Evolutionary conservation across 2,113 vertebrate species (phyloP).

Genomic region (Sander lucioperca): DNA sequence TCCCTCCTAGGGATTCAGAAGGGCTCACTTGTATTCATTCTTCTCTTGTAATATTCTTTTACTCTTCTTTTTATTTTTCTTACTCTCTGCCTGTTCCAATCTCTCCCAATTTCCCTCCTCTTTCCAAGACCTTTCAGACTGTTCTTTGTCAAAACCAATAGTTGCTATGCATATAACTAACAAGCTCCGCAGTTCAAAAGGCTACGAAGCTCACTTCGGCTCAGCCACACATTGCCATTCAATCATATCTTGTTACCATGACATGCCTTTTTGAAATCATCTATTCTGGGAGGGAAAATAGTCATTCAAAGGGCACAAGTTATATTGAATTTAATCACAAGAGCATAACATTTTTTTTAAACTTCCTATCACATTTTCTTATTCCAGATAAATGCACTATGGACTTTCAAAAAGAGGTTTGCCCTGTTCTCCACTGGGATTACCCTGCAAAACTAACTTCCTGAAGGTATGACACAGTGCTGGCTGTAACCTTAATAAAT

Average conservation of each 20-base stretch:
- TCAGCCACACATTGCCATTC: constrained; percentile 57
- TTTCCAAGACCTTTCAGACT: constrained; percentile 43
- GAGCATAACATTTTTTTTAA: constrained; percentile 22
- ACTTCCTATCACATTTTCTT: constrained; percentile 13
- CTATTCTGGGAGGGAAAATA: constrained; percentile 36
- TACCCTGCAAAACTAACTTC: constrained; percentile 35
- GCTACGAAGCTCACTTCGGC: constrained; percentile 51
- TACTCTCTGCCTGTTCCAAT: constrained; percentile 24
- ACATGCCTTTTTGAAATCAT: constrained; percentile 51
- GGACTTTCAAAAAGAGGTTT: constrained; percentile 30
- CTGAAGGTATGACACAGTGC: constrained; percentile 36
- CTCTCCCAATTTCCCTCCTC: constrained; percentile 24
- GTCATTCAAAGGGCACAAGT: constrained; percentile 46
- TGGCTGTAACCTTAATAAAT: constrained; percentile 48
- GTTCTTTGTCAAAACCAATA: constrained; percentile 65
- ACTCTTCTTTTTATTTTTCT: background rate
- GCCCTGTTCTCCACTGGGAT: constrained; percentile 43
- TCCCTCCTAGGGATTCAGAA: constrained; percentile 42
- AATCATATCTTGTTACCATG: constrained; percentile 62
- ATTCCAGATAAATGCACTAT: constrained; percentile 31
- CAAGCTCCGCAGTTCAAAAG: constrained; percentile 61
- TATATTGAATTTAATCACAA: constrained; percentile 56
- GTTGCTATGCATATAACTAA: constrained; percentile 49
- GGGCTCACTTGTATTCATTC: constrained; percentile 39
- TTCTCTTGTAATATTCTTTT: constrained; percentile 23